These are phyloP conservation scores for Harlomillsia oculata DNA, from an alignment of 1,140 invertebrate genomes.

Conservation along the genomic window DNA sequence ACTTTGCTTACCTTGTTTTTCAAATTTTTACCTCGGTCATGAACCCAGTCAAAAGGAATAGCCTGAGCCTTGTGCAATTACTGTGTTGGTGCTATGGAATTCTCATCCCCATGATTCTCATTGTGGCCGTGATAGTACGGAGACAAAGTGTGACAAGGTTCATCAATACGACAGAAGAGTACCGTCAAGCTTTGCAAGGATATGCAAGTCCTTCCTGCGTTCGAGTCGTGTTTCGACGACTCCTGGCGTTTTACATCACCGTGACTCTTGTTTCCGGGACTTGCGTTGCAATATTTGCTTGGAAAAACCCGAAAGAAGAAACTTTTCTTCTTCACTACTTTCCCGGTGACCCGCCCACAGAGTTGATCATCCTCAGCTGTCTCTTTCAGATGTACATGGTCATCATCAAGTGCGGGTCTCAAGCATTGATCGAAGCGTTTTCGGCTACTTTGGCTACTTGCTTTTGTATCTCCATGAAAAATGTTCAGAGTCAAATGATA, in stretches of 20 bases:
- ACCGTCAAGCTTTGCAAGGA: not conserved
- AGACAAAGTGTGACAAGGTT: conserved; percentile 9
- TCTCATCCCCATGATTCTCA: conserved; percentile 4
- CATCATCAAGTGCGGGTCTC: conserved; percentile 7
- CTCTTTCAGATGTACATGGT: conserved; percentile 25
- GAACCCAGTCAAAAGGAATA: not conserved
- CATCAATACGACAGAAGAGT: conserved; percentile 3
- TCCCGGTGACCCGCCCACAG: not conserved
- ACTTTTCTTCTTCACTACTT: conserved; percentile 7
- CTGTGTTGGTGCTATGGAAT: conserved; percentile 6
- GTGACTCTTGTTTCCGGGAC: not conserved
- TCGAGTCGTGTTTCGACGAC: not conserved
- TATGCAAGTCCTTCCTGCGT: not conserved
- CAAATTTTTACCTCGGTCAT: conserved; percentile 3
- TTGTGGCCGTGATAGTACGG: conserved; percentile 6
- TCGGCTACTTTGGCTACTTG: conserved; percentile 21
- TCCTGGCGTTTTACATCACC: conserved; percentile 11
- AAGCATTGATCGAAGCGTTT: conserved; percentile 30
- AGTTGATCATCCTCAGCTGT: not conserved
- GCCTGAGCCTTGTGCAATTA: conserved; percentile 2
- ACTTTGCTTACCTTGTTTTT: conserved; percentile 7
- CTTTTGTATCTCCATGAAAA: conserved; percentile 8
- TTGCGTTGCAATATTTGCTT: not conserved
- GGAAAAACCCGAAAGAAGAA: not conserved
- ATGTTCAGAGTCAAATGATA: conserved; percentile 11